Conservation (phyloP, 2,113 vertebrate genomes). For the Willisornis vidua region DNA sequence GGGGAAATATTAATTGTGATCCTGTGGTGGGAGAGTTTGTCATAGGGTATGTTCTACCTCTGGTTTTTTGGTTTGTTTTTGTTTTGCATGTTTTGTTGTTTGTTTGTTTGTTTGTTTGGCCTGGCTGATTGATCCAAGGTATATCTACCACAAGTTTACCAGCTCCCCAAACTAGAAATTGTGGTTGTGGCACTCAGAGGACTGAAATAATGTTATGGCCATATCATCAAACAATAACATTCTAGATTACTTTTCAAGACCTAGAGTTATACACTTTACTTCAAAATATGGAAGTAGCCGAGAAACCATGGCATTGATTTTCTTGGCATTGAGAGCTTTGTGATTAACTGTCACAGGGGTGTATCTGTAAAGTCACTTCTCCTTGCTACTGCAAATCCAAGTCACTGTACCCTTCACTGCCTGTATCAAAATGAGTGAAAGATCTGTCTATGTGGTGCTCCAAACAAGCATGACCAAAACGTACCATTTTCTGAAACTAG, state of each 20-base stretch:
- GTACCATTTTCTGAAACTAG: not conserved
- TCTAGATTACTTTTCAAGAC: not conserved
- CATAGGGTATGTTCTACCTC: fast-evolving
- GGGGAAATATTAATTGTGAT: not conserved
- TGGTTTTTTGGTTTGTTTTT: not conserved
- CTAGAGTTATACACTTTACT: not conserved
- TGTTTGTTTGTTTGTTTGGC: not conserved
- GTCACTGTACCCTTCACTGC: not conserved
- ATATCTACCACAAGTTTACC: not conserved
- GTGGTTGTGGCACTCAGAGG: not conserved
- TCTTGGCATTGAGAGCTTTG: not conserved
- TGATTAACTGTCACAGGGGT: not conserved
- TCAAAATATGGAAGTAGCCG: not conserved
- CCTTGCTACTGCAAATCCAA: not conserved
- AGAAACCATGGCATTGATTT: not conserved
- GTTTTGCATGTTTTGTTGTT: not conserved
- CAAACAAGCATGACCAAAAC: not conserved
- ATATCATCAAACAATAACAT: not conserved
- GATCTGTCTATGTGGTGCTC: not conserved
- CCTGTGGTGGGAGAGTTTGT: not conserved
- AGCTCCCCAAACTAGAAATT: not conserved
- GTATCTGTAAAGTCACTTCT: not conserved
- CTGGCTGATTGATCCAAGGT: not conserved
- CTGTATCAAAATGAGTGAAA: not conserved
- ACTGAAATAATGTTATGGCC: not conserved